Percentiles rank a stretch among this genome's conserved stretches.
phyloP scores from a whole-genome alignment of 2,888 invertebrate genomes.

The Meandrusa payeni region DNA sequence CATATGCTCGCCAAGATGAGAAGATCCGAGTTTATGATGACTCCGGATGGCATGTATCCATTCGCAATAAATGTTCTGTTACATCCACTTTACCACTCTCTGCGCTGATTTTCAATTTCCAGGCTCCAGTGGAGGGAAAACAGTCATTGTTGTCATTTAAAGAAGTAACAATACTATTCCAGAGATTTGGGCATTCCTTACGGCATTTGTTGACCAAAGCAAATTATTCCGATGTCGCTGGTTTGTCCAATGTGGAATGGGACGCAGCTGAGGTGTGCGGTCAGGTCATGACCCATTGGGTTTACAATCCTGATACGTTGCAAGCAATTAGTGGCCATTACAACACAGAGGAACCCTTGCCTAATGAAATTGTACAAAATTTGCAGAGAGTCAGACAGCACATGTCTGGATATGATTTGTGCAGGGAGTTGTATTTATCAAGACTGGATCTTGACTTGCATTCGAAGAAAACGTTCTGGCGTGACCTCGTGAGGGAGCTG shows the following conservation, averaged over 20 bases:
- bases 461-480: constrained; percentile 89
- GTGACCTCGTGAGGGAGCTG: constrained; percentile 86
- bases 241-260: constrained; percentile 94
- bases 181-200: constrained; percentile 92
- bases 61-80: constrained; percentile 85
- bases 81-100: constrained; percentile 86
- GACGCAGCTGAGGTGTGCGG: constrained; percentile 93
- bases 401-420: constrained; percentile 89
- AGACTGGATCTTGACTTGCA: constrained; percentile 92
- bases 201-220: constrained; percentile 92
- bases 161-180: constrained; percentile 89
- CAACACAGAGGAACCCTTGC: constrained; percentile 85
- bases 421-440: constrained; percentile 89
- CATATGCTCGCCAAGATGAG: constrained; percentile 84
- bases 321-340: constrained; percentile 87
- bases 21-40: constrained; percentile 82
- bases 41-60: constrained; percentile 89
- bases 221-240: constrained; percentile 91
- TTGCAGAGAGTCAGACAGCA: constrained; percentile 84
- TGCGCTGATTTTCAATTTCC: constrained; percentile 92
- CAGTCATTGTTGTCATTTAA: constrained; percentile 87
- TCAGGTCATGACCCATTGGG: constrained; percentile 90
- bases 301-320: constrained; percentile 83
- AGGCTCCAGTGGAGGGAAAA: constrained; percentile 81
- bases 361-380: constrained; percentile 83